Evolutionary conservation across 2,888 invertebrate species (phyloP), one percentile per base, ranked within the genome.

Genomic region (Boloria euphrosyne): DNA sequence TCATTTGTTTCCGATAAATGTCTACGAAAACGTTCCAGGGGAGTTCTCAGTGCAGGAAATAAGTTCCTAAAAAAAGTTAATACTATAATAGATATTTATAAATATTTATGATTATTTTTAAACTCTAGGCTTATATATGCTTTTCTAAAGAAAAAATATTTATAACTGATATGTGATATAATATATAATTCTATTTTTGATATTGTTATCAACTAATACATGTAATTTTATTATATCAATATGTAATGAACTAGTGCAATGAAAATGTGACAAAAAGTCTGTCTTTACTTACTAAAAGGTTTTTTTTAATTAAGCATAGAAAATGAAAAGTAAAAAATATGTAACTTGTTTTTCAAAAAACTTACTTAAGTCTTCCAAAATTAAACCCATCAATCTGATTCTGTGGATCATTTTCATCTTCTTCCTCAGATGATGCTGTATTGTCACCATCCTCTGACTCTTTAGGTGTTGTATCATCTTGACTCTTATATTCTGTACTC

Each of bases 401-500:
- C 77, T 97, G 96, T 46, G 94, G 94, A 66, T 94, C 93, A 76
- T 94, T 93, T 71, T 93, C 93, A 69, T 93, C 92, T 67, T 93
- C 93, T 66, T 94, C 93, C 50, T 91, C 90, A 5, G 86, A 85
- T 0, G 87, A 82, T 16, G 82, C 70, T 43, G 78, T 73, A 7
- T 83, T 52, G 4, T 90, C 92, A n/a, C 92, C 93, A 43, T 85
- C 90, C 22, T 92, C 92, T 50, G 93, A 83, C 66, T 95, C 94
- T 82, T 96, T 95, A 5, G 93, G 94, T 2, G 91, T 93, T 0
- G 95, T 94, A 90, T 99, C 99, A 92, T 99, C 99, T 80, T 99
- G 98, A 65, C 98, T 99, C 91, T 99, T 99, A 82, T 99, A 99
- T 85, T 99, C 99, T 0, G 99, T 99, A 67, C 98, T 99, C 90